Conservation (phyloP, 2,797 vertebrate genomes). For the Fundulus diaphanus region DNA sequence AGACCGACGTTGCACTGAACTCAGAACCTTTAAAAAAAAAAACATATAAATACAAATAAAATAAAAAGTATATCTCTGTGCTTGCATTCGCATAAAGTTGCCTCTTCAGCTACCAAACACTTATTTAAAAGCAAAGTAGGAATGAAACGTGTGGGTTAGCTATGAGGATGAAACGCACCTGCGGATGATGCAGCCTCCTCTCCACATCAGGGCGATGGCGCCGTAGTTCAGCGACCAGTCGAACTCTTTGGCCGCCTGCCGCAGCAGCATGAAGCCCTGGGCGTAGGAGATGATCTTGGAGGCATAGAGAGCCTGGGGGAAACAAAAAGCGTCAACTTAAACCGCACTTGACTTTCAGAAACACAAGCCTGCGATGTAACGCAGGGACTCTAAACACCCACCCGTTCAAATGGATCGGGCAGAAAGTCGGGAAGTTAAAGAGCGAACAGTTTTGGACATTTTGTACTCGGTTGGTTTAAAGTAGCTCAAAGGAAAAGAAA, state of each 20-base stretch:
- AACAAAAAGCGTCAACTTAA: background rate
- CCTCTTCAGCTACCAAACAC: background rate
- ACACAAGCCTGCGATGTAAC: too few relatives aligned
- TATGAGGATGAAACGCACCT: constrained; percentile 79
- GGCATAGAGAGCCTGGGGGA: constrained; percentile 90
- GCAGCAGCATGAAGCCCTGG: constrained; percentile 97
- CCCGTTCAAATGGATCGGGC: too few relatives aligned
- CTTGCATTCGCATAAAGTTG: background rate
- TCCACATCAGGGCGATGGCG: constrained; percentile 97
- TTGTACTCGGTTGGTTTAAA: background rate
- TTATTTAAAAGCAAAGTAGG: background rate
- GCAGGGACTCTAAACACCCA: background rate
- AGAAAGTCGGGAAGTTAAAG: background rate
- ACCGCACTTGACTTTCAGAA: background rate
- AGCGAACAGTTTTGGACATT: background rate
- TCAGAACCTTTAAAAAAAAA: background rate
- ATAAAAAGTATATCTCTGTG: background rate
- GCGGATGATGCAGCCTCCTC: constrained; percentile 97
- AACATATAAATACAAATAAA: background rate
- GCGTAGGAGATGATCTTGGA: constrained; percentile 99
- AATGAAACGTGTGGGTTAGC: background rate
- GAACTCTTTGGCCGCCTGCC: constrained; percentile 93
- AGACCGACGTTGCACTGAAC: background rate
- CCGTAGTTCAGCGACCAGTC: constrained; percentile 95
- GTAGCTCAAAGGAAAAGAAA: background rate